phyloP scores from a whole-genome alignment of 2,113 vertebrate genomes.

The Takifugu flavidus region DNA sequence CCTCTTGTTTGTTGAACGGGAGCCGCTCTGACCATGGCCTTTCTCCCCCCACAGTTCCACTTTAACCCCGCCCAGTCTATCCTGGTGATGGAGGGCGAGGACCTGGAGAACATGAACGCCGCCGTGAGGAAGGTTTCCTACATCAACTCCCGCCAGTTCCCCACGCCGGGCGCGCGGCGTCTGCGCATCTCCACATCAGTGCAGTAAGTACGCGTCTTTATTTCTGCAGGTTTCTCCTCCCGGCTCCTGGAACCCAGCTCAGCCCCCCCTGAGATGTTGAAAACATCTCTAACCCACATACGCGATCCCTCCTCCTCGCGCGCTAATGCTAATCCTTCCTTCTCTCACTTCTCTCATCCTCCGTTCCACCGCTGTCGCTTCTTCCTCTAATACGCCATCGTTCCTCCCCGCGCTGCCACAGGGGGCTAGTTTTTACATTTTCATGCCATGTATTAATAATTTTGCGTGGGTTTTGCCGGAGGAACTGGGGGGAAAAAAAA shows the following conservation, averaged over 20 bases:
- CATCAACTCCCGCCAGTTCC: constrained; percentile 97
- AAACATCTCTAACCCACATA: constrained; percentile 9
- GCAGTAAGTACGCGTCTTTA: constrained; percentile 79
- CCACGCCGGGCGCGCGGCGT: constrained; percentile 83
- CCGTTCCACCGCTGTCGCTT: constrained; percentile 35
- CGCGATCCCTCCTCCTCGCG: not conserved
- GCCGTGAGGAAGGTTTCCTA: constrained; percentile 93
- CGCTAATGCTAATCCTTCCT: constrained; percentile 16
- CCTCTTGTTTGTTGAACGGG: too few species aligned
- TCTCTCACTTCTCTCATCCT: constrained; percentile 9
- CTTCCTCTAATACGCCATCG: constrained; percentile 45
- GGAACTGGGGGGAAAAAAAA: constrained; percentile 22
- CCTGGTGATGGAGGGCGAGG: constrained; percentile 94
- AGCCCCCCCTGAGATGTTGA: constrained; percentile 18
- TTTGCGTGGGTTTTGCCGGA: constrained; percentile 47
- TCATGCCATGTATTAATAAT: constrained; percentile 64
- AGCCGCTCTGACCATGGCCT: not conserved
- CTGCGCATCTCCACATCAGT: constrained; percentile 89
- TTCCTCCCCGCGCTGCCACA: constrained; percentile 38
- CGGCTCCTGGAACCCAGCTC: not conserved
- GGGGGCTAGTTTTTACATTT: constrained; percentile 60
- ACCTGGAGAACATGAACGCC: constrained; percentile 87
- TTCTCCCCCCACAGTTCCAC: constrained; percentile 81
- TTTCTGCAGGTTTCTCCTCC: not conserved
- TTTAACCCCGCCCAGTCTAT: constrained; percentile 96